phyloP scores from a whole-genome alignment of 2,797 vertebrate species.

The Rhynchonycteris naso region DNA sequence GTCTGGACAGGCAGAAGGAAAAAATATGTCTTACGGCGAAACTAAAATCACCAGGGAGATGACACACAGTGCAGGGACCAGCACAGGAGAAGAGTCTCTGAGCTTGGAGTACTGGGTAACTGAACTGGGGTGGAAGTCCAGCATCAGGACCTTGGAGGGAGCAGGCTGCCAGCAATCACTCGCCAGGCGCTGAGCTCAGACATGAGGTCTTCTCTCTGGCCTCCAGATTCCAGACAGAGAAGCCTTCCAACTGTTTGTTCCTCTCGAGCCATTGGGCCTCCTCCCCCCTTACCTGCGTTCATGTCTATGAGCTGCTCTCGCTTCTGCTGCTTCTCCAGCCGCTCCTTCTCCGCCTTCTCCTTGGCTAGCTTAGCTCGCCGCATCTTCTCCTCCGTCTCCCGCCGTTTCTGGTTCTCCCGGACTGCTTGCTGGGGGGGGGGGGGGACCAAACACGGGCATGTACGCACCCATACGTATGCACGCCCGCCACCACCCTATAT shows the following conservation, averaged over 20 bases:
- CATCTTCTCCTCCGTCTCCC: constrained; percentile 92
- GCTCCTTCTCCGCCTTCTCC: constrained; percentile 92
- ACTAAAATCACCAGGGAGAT: constrained; percentile 1
- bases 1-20: constrained; percentile 7
- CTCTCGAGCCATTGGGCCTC: not conserved
- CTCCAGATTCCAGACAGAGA: not conserved
- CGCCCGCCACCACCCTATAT: not conserved
- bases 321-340: constrained; percentile 90
- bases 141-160: not conserved
- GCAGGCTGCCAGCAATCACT: not conserved
- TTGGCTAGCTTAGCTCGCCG: constrained; percentile 88
- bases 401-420: constrained; percentile 90
- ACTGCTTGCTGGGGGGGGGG: constrained; percentile 92
- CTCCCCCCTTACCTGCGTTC: constrained; percentile 87
- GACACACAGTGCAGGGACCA: constrained; percentile 4
- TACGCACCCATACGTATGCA: not conserved
- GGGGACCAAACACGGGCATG: not conserved
- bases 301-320: constrained; percentile 88
- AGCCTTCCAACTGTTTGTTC: not conserved
- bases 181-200: constrained; percentile 21
- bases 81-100: not conserved
- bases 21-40: not conserved
- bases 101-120: not conserved
- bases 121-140: not conserved
- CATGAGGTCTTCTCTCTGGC: not conserved